These are phyloP conservation scores for Schizopygopsis malacanthus DNA, from an alignment of 2,797 vertebrate genomes.

Conservation along the genomic window DNA sequence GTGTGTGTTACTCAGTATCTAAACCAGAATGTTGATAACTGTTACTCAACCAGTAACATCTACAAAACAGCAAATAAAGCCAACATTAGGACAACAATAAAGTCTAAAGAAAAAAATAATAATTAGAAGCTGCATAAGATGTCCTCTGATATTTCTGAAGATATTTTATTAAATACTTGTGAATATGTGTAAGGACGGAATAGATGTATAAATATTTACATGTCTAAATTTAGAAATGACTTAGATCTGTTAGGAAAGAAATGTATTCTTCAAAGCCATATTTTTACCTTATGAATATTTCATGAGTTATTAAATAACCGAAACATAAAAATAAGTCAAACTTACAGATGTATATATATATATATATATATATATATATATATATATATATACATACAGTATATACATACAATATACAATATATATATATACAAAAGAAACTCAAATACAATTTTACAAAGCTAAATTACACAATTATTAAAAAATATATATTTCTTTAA, in stretches of 20 bases:
- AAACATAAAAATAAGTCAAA: not conserved
- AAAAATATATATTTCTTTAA: not conserved
- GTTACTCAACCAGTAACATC: not conserved
- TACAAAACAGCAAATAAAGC: constrained; percentile 3
- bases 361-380: not conserved
- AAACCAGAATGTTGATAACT: not conserved
- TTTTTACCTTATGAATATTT: constrained; percentile 5
- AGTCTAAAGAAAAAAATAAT: not conserved
- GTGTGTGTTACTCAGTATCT: not conserved
- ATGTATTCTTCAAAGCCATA: not conserved
- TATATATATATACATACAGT: too few species aligned
- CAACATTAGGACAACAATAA: not conserved
- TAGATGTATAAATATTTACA: not conserved
- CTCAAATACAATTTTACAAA: not conserved
- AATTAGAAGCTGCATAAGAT: not conserved
- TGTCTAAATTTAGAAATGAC: not conserved
- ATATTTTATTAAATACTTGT: not conserved
- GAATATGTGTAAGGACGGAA: not conserved
- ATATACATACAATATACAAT: too few species aligned
- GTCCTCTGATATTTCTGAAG: not conserved
- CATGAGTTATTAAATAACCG: not conserved
- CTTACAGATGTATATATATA: not conserved
- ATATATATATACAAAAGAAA: not conserved
- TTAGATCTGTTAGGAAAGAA: not conserved
- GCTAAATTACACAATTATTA: not conserved